Base-by-base conservation (phyloP, 2,797 vertebrate species). In the Valencia hispanica region DNA sequence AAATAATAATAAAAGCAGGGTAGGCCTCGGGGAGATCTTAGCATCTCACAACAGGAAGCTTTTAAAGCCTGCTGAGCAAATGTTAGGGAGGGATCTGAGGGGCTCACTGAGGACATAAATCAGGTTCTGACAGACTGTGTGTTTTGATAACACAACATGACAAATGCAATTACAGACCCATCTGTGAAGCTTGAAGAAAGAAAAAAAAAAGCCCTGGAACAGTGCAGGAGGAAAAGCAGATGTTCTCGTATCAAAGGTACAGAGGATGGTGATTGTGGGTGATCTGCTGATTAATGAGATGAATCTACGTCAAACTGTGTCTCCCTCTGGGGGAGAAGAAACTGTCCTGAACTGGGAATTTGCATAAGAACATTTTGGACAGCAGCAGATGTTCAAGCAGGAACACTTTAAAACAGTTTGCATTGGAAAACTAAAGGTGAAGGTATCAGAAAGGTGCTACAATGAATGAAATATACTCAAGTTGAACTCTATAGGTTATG, bases 21-120 rank as follows among this genome's bases (percentile, higher is more conserved):
- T 53, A 11, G 41, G 55, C 1, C 45, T 61, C 0, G 12, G 68
- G n/a, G 71, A 66, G 82, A 75, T 63, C 78, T 55, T 72, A 53
- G 68, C 69, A 82, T 87, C 85, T 88, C 84, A 74, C 88, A 84
- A 79, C 84, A 85, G 88, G 89, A 90, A 84, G 75, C 84, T 79
- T 84, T 78, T 81, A 82, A 87, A 84, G 83, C 77, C 82, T 74
- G 79, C 75, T 75, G 88, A 86, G 81, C 83, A 94, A 92, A 92
- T 89, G 88, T 84, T 87, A 72, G 61, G 70, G 76, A 80, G 71
- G 79, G 85, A 86, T 83, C 72, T 75, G 82, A 88, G 79, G 70
- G 70, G 15, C 57, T 80, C 50, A 0, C 74, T 30, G 50, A 74
- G 75, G 77, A 79, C 83, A 87, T 91, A 85, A 91, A 93, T 91